These are phyloP conservation scores for Caenorhabditis macrosperma DNA, from an alignment of 2,888 invertebrate genomes.

Conservation along the genomic window DNA sequence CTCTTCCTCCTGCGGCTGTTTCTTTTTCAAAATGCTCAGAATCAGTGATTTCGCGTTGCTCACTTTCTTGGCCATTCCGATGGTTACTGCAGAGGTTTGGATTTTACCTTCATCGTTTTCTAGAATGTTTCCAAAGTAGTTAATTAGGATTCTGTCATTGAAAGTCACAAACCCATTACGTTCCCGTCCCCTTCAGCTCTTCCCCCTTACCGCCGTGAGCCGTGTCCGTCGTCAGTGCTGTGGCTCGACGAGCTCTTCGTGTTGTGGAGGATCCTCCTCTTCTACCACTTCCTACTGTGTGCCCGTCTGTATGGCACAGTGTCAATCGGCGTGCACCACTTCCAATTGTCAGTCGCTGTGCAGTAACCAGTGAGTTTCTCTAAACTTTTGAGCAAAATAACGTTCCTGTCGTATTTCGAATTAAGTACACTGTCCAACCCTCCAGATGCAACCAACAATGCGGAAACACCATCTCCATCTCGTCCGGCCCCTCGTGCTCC, in stretches of 20 bases:
- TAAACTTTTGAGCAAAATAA: background rate
- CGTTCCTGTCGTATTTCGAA: no score
- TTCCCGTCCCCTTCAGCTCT: background rate
- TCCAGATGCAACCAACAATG: conserved; percentile 46
- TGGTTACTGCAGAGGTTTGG: conserved; percentile 31
- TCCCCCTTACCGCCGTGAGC: conserved; percentile 13
- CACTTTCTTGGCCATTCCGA: conserved; percentile 28
- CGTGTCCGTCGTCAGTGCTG: conserved; percentile 56
- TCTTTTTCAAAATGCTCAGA: background rate
- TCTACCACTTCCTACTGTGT: conserved; percentile 35
- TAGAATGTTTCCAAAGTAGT: no score
- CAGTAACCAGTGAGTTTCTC: conserved; percentile 40
- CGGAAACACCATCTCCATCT: conserved; percentile 2
- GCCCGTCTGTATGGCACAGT: conserved; percentile 50
- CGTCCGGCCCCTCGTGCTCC: conserved; percentile 29
- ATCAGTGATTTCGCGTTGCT: background rate
- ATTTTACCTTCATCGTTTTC: no score
- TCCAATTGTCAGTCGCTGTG: conserved; percentile 24
- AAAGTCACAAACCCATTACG: no score
- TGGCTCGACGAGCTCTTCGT: conserved; percentile 23
- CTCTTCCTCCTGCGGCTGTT: no score
- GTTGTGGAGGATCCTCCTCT: conserved; percentile 19
- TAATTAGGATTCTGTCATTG: no score
- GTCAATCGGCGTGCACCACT: conserved; percentile 39
- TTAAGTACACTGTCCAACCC: no score